Evolutionary conservation across 2,113 vertebrate species (phyloP), one percentile per base, ranked within the genome.

Genomic region (Meleagris gallopavo): DNA sequence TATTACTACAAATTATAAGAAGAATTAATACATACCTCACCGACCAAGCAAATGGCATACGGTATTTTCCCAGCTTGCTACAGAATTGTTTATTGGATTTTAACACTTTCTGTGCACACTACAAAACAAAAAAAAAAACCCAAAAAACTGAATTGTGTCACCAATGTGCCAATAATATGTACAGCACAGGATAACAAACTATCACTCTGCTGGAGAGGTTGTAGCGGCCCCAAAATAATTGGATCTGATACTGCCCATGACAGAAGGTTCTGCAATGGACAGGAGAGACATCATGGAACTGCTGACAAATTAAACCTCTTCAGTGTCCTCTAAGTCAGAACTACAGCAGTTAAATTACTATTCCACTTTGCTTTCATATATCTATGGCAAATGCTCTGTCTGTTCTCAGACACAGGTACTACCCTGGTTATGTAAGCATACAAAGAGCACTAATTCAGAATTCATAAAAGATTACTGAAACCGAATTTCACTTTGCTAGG

Each of bases 1-100:
- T 73, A 43, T 21, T 65, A 50, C 40, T 34, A 65, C 21, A 67
- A 90, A 50, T 4, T 5, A 67, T 30, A 52, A 58, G 55, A 84
- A 52, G 34, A 69, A 30, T 60, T 12, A 55, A 85, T 40, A 97
- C 99, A 77, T 97, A 99, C 99, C 99, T 98, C 79, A 99, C 97
- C 4, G 99, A 98, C 99, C 99, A 99, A n/a, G 99, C 99, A 85
- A 99, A 99, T 0, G 99, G 99, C 99, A 99, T 99, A 9, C 98
- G 98, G 92, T 99, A 99, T 93, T 98, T 99, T 24, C 99, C 99
- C 95, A 99, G 93, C 96, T 99, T 99, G 98, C 97, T 98, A 87
- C 99, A 99, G 94, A 99, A 99, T 82, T 99, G 99, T 55, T 98
- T 99, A 94, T 99, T 99, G 93, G 99, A 98, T 97, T 99, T 99